Conservation (phyloP, 1,140 invertebrate species). For the Branchinecta lynchi region DNA sequence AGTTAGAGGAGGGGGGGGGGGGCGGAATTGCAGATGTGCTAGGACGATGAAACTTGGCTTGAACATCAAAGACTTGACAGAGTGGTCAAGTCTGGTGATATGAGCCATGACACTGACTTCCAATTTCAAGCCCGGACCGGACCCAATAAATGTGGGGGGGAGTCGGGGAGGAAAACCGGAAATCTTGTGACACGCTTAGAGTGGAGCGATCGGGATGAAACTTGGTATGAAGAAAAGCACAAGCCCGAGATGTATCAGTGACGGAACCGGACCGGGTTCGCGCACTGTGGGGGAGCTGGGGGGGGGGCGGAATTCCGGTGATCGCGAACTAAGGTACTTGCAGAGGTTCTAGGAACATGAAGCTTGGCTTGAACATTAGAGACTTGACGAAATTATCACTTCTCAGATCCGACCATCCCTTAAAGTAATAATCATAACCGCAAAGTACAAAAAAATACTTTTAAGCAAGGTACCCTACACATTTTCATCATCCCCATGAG, state of each 20-base stretch:
- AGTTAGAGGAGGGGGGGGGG: not conserved
- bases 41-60: too few relatives aligned
- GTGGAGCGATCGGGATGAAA: not conserved
- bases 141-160: not conserved
- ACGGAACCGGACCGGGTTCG: constrained; percentile 3
- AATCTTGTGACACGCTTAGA: constrained; percentile 1
- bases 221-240: not conserved
- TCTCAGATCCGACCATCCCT: too few relatives aligned
- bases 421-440: too few relatives aligned
- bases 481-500: too few relatives aligned
- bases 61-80: too few relatives aligned
- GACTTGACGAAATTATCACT: too few relatives aligned
- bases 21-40: not conserved
- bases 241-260: not conserved
- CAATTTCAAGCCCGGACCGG: not conserved
- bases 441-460: too few relatives aligned
- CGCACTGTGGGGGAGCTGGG: not conserved
- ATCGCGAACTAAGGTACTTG: not conserved
- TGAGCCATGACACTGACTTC: not conserved
- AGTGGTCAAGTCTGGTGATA: too few relatives aligned
- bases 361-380: too few relatives aligned
- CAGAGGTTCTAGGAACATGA: too few relatives aligned
- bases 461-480: too few relatives aligned
- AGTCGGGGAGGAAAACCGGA: not conserved
- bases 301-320: not conserved